A percentile compares a stretch with the other conserved stretches of the same genome.
phyloP scores from a whole-genome alignment of 2,797 vertebrate species.

The Pyrocephalus nanus region DNA sequence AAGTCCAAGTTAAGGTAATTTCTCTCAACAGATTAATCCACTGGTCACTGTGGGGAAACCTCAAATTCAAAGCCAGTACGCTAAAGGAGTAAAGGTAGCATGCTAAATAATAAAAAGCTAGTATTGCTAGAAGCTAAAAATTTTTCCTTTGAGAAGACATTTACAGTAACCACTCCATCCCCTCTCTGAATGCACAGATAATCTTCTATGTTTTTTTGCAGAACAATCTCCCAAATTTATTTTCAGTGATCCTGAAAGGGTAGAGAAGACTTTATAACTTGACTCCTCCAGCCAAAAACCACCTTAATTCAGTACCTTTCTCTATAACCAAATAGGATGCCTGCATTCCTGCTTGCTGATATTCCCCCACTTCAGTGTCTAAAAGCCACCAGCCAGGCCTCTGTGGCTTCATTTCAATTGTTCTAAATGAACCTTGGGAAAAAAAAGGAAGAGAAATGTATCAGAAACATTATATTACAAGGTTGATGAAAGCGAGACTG shows the following conservation, averaged over 20 bases:
- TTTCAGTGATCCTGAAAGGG: neutral
- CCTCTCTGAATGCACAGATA: neutral
- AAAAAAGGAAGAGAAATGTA: neutral
- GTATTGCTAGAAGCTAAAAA: neutral
- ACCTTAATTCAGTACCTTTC: conserved; percentile 77
- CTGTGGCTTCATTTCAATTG: conserved; percentile 91
- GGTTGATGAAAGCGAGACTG: neutral
- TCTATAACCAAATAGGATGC: conserved; percentile 89
- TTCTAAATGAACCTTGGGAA: conserved; percentile 86
- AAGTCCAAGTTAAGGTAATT: neutral
- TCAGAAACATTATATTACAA: neutral
- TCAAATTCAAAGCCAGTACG: neutral
- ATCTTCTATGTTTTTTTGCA: neutral
- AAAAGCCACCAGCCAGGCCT: conserved; percentile 93
- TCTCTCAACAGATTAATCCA: neutral
- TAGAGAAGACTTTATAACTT: neutral
- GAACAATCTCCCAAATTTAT: neutral
- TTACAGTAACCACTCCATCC: neutral
- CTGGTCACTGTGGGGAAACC: neutral
- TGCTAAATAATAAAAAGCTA: neutral
- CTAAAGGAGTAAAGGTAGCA: neutral
- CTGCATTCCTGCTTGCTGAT: conserved; percentile 91
- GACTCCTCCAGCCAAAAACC: neutral
- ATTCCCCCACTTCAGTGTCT: conserved; percentile 87
- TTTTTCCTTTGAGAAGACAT: neutral